Evolutionary conservation across 2,113 vertebrate genomes (phyloP).

Genomic region (Collichthys lucidus): DNA sequence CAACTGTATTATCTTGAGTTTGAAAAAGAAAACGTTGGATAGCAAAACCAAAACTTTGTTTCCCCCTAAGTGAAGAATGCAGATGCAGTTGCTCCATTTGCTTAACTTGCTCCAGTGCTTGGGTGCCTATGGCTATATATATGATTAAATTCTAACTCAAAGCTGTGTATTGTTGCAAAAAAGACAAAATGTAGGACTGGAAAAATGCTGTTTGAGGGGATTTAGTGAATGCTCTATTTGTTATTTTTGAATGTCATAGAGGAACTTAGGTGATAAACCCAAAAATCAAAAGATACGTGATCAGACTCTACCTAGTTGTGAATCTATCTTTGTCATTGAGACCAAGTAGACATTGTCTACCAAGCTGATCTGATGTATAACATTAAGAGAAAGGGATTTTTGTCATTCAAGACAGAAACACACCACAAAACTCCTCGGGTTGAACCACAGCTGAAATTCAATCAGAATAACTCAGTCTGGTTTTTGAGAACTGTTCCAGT

Average conservation of each 20-base stretch:
- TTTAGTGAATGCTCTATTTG: not conserved
- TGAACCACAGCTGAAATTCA: slow-evolving; percentile 50
- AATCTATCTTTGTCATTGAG: not conserved
- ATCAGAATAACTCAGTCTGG: slow-evolving; percentile 49
- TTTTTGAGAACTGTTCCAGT: slow-evolving; percentile 62
- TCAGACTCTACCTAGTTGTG: not conserved
- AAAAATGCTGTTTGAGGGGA: not conserved
- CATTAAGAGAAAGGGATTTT: not conserved
- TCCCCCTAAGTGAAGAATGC: too few species aligned
- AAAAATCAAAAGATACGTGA: not conserved
- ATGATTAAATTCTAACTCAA: not conserved
- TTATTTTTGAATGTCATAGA: not conserved
- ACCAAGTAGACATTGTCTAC: not conserved
- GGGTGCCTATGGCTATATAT: not conserved
- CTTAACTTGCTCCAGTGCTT: too few species aligned
- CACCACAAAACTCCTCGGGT: not conserved
- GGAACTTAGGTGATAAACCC: not conserved
- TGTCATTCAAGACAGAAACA: slow-evolving; percentile 26
- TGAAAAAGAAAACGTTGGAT: too few species aligned
- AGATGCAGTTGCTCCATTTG: too few species aligned
- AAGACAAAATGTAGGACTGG: not conserved
- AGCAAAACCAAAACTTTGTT: too few species aligned
- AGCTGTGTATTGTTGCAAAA: not conserved
- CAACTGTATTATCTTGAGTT: too few species aligned
- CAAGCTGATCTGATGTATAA: not conserved